Conservation (phyloP, 2,113 vertebrate species). For the Pleuronectes platessa region DNA sequence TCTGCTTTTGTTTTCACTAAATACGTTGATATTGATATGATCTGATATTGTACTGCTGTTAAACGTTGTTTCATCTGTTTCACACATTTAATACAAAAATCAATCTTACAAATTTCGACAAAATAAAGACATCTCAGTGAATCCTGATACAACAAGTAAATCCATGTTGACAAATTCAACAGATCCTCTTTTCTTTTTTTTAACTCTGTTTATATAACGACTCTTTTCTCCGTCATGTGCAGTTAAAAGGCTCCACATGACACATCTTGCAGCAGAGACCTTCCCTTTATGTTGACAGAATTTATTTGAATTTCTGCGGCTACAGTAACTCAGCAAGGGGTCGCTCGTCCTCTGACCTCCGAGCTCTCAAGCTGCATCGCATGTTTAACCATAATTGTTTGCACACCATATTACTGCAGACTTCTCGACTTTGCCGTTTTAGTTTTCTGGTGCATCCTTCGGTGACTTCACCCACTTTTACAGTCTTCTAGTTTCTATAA, state of each 20-base stretch:
- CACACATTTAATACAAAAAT: not conserved
- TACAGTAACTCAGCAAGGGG: constrained; percentile 71
- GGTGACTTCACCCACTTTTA: constrained; percentile 17
- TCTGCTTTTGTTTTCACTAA: not conserved
- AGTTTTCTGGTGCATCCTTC: constrained; percentile 16
- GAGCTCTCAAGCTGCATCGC: constrained; percentile 54
- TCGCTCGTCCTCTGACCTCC: constrained; percentile 62
- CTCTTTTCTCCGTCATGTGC: not conserved
- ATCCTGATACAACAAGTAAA: not conserved
- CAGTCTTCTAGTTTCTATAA: not conserved
- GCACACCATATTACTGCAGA: constrained; percentile 67
- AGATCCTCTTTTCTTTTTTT: not conserved
- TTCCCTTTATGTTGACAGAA: constrained; percentile 41
- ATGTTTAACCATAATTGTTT: constrained; percentile 77
- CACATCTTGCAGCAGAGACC: constrained; percentile 12
- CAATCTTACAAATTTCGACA: not conserved
- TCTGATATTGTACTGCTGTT: not conserved
- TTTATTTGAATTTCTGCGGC: constrained; percentile 68
- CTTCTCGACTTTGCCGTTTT: constrained; percentile 54
- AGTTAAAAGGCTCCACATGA: not conserved
- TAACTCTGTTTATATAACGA: not conserved
- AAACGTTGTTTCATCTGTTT: not conserved
- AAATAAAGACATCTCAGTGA: not conserved
- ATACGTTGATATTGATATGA: not conserved
- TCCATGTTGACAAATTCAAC: too few species aligned